Base-by-base conservation (phyloP, 2,888 invertebrate species). In the Pomacea canaliculata region DNA sequence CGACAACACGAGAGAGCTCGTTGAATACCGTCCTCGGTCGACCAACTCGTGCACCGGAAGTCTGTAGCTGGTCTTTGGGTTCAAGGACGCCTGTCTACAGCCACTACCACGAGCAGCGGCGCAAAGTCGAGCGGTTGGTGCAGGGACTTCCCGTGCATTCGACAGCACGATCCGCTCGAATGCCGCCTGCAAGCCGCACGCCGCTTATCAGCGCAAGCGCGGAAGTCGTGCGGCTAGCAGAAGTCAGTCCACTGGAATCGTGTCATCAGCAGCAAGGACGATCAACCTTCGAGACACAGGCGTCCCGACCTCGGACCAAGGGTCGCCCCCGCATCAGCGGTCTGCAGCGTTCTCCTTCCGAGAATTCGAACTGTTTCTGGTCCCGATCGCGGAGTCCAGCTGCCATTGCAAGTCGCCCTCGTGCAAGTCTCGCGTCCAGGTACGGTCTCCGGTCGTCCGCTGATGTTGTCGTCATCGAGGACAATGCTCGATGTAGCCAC, bases 71-170 rank as follows among this genome's bases (percentile, higher is more conserved):
- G 12, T 59, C 46, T 16, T 19, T 19, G 12, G 27, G n/a, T 56
- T 71, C 76, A 10, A 56, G 51, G 51, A 56, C 51, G 51, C 51
- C 51, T 56, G 51, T 16, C 48, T 77, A 78, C 70, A 74, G 76
- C 51, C 77, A 79, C 56, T 78, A 77, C 69, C 73, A 79, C 46
- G 78, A 78, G 46, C 78, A 79, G 71, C 70, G 80, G 62, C 65
- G 78, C 62, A 78, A 77, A 19, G 76, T 79, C 13, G 79, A 80
- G 48, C 71, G 78, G 0, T 71, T 81, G 63, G 78, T 81, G 12
- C 79, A 81, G 49, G 79, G 81, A 7, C 68, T 81, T 19, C 81
- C 81, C 8, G 77, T 79, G 7, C 65, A 77, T 19, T 59, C 70
- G 19, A 56, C 71, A 48, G 65, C 48, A 1, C 7, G 65, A 0